phyloP scores from a whole-genome alignment of 2,888 invertebrate genomes.

The Tromatobia lineatoria region DNA sequence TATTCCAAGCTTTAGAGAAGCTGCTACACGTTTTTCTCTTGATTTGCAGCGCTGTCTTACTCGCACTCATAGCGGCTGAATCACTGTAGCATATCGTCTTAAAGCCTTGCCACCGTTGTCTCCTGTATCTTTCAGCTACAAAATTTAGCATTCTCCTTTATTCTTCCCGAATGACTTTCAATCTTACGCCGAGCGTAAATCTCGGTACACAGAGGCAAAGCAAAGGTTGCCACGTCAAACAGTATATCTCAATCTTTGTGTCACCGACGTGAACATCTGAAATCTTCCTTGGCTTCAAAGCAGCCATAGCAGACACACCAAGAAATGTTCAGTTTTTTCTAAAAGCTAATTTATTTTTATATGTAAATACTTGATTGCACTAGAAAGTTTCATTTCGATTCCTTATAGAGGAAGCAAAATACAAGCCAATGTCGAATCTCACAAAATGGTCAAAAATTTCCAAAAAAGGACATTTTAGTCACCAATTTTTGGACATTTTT shows the following conservation, averaged over 20 bases:
- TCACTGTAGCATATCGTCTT: neutral
- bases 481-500: no score
- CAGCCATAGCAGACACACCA: neutral
- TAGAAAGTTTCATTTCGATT: neutral
- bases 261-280: neutral
- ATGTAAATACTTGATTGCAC: neutral
- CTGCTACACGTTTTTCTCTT: no score
- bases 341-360: neutral
- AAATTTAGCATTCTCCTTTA: slow-evolving; percentile 9
- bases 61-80: no score
- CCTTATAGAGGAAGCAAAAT: no score
- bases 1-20: no score
- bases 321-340: neutral
- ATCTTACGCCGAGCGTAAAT: slow-evolving; percentile 12
- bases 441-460: no score
- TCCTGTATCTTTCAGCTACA: neutral
- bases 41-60: no score
- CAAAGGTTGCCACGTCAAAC: neutral
- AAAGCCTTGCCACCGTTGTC: neutral
- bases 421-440: no score
- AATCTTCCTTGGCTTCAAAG: neutral
- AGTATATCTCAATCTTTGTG: slow-evolving; percentile 2
- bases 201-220: slow-evolving; percentile 1
- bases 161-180: slow-evolving; percentile 10
- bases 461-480: no score